Percentiles rank a stretch among this genome's conserved stretches.
Conservation (phyloP, 2,797 vertebrate species). For the Pantherophis alleghaniensis region DNA sequence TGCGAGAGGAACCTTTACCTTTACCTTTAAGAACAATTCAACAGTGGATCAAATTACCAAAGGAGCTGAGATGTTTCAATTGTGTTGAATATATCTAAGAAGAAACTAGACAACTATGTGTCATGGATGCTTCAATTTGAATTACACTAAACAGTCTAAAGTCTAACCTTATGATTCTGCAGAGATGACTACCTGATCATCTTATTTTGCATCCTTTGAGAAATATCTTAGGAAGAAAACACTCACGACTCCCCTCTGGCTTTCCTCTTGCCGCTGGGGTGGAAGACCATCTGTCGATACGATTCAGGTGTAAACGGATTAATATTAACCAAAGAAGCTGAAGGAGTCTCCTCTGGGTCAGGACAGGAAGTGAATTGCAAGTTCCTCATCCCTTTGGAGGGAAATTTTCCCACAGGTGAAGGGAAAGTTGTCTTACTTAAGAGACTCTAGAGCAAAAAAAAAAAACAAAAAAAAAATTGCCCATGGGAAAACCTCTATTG, state of each 20-base stretch:
- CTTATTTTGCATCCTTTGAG: background rate
- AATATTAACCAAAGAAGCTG: slow-evolving; percentile 82
- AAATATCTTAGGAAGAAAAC: background rate
- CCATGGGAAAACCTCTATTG: background rate
- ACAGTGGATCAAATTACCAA: background rate
- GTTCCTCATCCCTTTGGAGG: slow-evolving; percentile 64
- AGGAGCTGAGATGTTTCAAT: background rate
- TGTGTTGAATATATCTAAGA: background rate
- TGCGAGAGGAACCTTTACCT: no score
- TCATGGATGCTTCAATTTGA: background rate
- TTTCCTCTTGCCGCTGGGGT: slow-evolving; percentile 70
- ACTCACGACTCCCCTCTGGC: slow-evolving; percentile 73
- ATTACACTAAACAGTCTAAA: background rate
- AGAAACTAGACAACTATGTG: background rate
- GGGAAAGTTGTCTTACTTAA: slow-evolving; percentile 76
- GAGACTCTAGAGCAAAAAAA: slow-evolving; percentile 74
- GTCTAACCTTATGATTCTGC: background rate
- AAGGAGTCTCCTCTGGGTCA: slow-evolving; percentile 60
- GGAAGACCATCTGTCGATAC: slow-evolving; percentile 72
- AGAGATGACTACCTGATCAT: background rate
- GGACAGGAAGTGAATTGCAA: slow-evolving; percentile 62
- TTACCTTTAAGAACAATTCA: background rate
- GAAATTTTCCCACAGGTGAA: slow-evolving; percentile 69
- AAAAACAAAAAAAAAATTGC: accelerated
- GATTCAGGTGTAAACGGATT: slow-evolving; percentile 94